Base-by-base conservation (phyloP, 2,113 vertebrate species). In the Cricetomys ansorgei region DNA sequence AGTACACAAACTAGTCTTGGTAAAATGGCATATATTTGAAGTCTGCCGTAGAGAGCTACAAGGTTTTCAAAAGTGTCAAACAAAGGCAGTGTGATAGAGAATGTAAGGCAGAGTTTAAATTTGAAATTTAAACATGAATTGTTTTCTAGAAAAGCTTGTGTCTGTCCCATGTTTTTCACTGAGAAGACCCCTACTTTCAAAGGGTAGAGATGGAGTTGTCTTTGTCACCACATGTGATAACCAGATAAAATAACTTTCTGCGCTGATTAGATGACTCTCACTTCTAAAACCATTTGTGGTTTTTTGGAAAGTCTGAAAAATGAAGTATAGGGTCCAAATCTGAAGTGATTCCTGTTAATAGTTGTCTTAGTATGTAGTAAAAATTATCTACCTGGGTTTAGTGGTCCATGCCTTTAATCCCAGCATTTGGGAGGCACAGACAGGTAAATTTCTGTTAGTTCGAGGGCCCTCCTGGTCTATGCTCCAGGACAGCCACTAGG, bases 21-120 rank as follows among this genome's bases (percentile, higher is more conserved):
- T 94, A 96, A 94, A 93, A 85, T 94, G 40, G 45, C 84, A 69
- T 95, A 43, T 88, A 92, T 90, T 81, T 94, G 27, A 96, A 92
- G 89, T 43, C 76, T 0, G 72, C 48, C 62, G 29, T 75, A 94
- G 86, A 96, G 79, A 94, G 92, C 37, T 92, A 69, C 3, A 29
- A 45, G 86, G 53, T 59, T 97, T 96, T 75, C 7, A 95, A 86
- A 25, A 94, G 65, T 91, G 40, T 97, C 86, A 92, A 79, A 96
- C 86, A 92, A 79, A 96, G 95, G 96, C 97, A 98, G 80, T 96
- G 53, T 93, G 89, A 40, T 76, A 96, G 69, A 94, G 57, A 92
- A 75, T 90, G 95, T 96, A 97, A 97, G 97, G 95, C 97, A 96
- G 79, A 96, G 62, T 91, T 95, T 97, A 95, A 93, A 87, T 94